A percentile compares a stretch with the other conserved stretches of the same genome.
Conservation (phyloP, 2,113 vertebrate genomes). For the Turnix velox region DNA sequence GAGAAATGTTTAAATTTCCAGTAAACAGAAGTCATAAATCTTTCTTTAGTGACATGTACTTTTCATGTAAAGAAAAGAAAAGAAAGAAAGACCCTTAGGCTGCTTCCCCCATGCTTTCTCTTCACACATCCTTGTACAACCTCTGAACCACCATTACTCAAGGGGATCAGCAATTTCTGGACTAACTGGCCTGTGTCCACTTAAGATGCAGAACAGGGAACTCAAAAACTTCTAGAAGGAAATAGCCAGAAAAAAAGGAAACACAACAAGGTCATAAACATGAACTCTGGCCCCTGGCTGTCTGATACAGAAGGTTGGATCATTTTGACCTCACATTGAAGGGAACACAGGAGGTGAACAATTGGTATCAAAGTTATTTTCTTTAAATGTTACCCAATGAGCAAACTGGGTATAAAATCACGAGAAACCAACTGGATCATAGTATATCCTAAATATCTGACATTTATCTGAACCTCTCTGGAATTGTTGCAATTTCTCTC, state of each 20-base stretch:
- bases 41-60: not conserved
- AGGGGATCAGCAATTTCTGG: not conserved
- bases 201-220: not conserved
- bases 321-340: not conserved
- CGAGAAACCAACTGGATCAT: not conserved
- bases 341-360: accelerated
- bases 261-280: not conserved
- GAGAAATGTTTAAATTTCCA: not conserved
- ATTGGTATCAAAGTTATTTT: not conserved
- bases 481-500: not conserved
- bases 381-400: not conserved
- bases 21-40: not conserved
- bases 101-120: not conserved
- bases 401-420: not conserved
- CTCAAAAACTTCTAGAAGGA: not conserved
- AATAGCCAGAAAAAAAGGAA: not conserved
- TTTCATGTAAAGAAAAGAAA: no score
- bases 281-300: not conserved
- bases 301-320: not conserved
- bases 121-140: not conserved
- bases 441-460: not conserved
- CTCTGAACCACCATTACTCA: not conserved
- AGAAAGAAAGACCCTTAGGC: not conserved
- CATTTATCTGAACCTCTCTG: not conserved
- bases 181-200: not conserved